Evolutionary conservation across 2,888 invertebrate species (phyloP), one percentile per base, ranked within the genome.

Genomic region (Pardosa pseudoannulata): DNA sequence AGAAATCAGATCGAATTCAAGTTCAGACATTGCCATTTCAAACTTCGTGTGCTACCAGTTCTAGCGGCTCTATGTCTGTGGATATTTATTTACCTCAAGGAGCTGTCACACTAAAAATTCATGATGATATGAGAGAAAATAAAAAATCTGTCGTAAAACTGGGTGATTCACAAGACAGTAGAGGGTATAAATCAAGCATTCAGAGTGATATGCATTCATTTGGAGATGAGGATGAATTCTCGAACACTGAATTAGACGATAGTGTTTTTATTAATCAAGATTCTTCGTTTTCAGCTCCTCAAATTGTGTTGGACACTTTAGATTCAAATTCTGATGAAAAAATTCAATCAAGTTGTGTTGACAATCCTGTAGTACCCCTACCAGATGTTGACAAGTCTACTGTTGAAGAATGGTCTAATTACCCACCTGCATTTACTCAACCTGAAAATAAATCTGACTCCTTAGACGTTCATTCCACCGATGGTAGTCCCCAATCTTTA

Each of bases 1-100:
- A 79, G n/a, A 23, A 65, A 39, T 62, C 71, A 13, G 76, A 87
- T 50, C 39, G 62, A 76, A 71, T 23, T 31, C n/a, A 32, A n/a
- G 46, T 64, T 41, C 78, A 67, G 41, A 50, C 41, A 1, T 41
- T 82, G n/a, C 67, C 79, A 1, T 70, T 82, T 28, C 87, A 87
- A 64, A 82, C 78, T 13, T 81, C 81, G 11, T 81, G 87, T 16
- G 41, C 79, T 27, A 88, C 76, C 23, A 88, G 87, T 39, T 89
- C 89, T 23, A 89, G 88, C 65, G 86, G 87, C 3, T 96, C 95
- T 0, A 94, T 96, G 93, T 95, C 95, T 39, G 93, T 96, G 92
- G 96, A 96, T 91, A 92, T 96, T 88, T 95, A 96, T 91, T 93
- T 94, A 62, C 93, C 93, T 11, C 94, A 94, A 90, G 93, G 93